Evolutionary conservation across 92 coral and sea anemone species (phyloP), one percentile per base, ranked within the genome.

Genomic region (Micromussa lordhowensis): DNA sequence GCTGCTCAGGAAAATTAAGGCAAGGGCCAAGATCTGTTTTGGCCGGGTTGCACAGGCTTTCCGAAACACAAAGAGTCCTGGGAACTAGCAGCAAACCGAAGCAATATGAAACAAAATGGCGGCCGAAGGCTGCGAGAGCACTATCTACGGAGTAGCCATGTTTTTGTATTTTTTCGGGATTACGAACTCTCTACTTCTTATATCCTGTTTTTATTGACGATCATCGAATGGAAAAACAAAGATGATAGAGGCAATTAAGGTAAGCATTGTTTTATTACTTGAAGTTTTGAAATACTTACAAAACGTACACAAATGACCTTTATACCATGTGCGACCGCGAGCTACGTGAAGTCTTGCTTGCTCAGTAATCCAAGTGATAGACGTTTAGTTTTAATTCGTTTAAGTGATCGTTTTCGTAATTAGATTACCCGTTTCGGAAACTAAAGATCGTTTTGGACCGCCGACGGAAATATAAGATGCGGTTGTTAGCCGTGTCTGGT

Each of bases 151-250:
- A 26, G 35, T 70, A 26, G 76, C 76, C 40, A 11, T 26, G 35
- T 70, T 70, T 70, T n/a, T 70, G 35, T 29, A 70, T 70, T 70
- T 70, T 70, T 70, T 70, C 36, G 18, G 76, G 34, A 70, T 1
- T 13, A 29, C 19, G 36, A 9, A 70, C 34, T 70, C 76, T 26
- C 34, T 29, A 29, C 76, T 70, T 70, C 76, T 26, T 26, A 70
- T 4, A 70, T 29, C 35, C 82, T 78, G 82, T 77, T 49, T 48
- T 77, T 77, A 22, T 49, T 77, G 81, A 63, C 24, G 63, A 48
- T 77, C 63, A 54, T 77, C 49, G 63, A 77, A 18, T 51, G 81
- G 81, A 77, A 77, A 77, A 48, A 77, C 64, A 34, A 35, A 54
- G 17, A 31, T 77, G 81, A 15, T 48, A n/a, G 64, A 44, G 61